Percentiles rank a stretch among this genome's conserved stretches.
Conservation (phyloP, 2,113 vertebrate species). For the Zingel zingel region DNA sequence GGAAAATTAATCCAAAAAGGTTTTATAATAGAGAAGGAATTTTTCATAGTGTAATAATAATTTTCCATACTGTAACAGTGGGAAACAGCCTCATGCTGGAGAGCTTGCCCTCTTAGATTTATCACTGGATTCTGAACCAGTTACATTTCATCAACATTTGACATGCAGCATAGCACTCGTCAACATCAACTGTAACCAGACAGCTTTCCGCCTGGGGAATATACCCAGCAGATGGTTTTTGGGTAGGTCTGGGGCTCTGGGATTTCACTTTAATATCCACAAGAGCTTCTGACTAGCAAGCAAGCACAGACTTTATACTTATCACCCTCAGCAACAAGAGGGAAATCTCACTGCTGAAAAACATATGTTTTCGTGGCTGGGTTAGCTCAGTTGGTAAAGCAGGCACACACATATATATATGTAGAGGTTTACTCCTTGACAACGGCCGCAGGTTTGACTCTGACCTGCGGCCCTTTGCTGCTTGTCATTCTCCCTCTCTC, state of each 20-base stretch:
- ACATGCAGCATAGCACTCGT: constrained; percentile 9
- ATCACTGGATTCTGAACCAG: constrained; percentile 1
- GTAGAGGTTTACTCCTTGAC: too few species aligned
- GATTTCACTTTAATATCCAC: constrained; percentile 22
- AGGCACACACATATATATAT: too few species aligned
- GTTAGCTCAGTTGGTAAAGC: too few species aligned
- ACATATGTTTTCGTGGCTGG: background rate
- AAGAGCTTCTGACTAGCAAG: background rate
- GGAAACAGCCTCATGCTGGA: background rate
- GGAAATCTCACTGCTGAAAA: constrained; percentile 11
- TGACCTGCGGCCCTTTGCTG: too few species aligned
- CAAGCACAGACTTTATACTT: background rate
- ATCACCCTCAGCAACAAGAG: constrained; percentile 1
- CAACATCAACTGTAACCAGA: constrained; percentile 11
- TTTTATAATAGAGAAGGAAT: background rate
- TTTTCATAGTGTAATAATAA: background rate
- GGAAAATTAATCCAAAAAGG: background rate
- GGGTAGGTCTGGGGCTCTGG: background rate
- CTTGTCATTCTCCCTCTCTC: too few species aligned
- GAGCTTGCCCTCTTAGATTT: background rate
- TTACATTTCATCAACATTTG: constrained; percentile 19
- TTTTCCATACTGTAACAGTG: background rate
- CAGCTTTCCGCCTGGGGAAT: background rate
- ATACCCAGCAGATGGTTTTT: constrained; percentile 9
- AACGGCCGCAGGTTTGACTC: too few species aligned